Evolutionary conservation across 64 coral and sea anemone species (phyloP).

Genomic region (Actinia tenebrosa): DNA sequence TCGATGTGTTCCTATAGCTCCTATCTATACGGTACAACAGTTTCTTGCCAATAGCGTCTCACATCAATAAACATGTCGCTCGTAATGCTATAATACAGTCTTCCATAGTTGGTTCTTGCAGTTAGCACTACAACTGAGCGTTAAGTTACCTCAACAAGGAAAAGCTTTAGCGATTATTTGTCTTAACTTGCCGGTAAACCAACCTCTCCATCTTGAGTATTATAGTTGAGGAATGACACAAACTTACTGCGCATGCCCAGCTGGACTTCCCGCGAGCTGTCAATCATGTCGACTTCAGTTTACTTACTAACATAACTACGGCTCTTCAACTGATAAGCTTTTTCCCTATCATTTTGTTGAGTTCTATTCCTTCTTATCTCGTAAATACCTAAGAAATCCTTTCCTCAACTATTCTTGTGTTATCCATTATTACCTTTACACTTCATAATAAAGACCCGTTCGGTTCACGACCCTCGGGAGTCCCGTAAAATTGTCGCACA

Average conservation of each 20-base stretch:
- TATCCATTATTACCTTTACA: no score
- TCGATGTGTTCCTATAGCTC: neutral
- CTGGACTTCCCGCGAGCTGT: neutral
- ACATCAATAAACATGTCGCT: constrained; percentile 32
- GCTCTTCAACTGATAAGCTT: neutral
- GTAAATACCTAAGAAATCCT: no score
- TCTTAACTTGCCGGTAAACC: constrained; percentile 9
- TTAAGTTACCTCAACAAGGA: neutral
- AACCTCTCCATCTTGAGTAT: constrained; percentile 22
- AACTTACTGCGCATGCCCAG: constrained; percentile 16
- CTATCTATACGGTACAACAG: neutral
- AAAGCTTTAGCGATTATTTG: neutral
- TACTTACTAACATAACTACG: neutral
- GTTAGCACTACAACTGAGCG: neutral
- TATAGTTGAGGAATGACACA: constrained; percentile 15
- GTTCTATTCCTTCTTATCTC: no score
- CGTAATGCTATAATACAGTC: neutral
- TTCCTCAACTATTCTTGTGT: no score
- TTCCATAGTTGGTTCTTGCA: neutral
- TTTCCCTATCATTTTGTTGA: neutral
- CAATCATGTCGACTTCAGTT: neutral
- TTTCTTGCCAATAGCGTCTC: neutral
- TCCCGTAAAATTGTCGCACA: neutral
- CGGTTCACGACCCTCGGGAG: neutral
- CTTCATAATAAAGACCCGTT: no score